Base-by-base conservation (phyloP, 2,113 vertebrate genomes). In the Tretioscincus oriximinensis region DNA sequence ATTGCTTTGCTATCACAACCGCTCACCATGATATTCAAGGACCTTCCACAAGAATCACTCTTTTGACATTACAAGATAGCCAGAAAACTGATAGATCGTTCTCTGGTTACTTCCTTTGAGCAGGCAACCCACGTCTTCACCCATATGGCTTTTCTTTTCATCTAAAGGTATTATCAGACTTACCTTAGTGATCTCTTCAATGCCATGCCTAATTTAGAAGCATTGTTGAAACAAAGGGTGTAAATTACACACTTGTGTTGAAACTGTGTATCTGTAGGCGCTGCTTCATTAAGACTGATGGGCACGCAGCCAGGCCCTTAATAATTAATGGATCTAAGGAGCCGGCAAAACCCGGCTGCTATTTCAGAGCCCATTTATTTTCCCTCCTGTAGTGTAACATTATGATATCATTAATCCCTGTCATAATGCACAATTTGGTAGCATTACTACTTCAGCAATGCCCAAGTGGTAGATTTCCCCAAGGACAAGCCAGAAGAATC, bases 291-390 rank as follows among this genome's bases (percentile, higher is more conserved):
- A 83, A 35, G 85, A 35, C 35, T n/a, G 14, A 20, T 1, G 7
- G 70, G 28, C 24, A 66, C n/a, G 24, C 63, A 66, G 85, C 1
- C 14, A 86, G 88, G 72, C 84, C 63, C 85, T 77, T 67, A 22
- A 66, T 65, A 58, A 58, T 68, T 87, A 85, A 74, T 26, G 61
- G 75, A 73, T 35, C 11, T 5, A 3, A 54, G n/a, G 81, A 1
- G 81, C 22, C 73, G 87, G 78, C 88, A 84, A 72, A n/a, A 76
- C 1, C 24, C 16, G 64, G 61, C 2, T 47, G 65, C 65, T 81
- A 78, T 79, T 86, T 75, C 84, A 31, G 67, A 88, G 45, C 77
- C 78, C 73, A 21, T 24, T 63, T n/a, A 45, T 60, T 76, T 76
- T 69, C 73, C 35, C 58, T 18, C 35, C 28, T 76, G n/a, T 5